Conservation (phyloP, 2,113 vertebrate species). For the Labeo catla region DNA sequence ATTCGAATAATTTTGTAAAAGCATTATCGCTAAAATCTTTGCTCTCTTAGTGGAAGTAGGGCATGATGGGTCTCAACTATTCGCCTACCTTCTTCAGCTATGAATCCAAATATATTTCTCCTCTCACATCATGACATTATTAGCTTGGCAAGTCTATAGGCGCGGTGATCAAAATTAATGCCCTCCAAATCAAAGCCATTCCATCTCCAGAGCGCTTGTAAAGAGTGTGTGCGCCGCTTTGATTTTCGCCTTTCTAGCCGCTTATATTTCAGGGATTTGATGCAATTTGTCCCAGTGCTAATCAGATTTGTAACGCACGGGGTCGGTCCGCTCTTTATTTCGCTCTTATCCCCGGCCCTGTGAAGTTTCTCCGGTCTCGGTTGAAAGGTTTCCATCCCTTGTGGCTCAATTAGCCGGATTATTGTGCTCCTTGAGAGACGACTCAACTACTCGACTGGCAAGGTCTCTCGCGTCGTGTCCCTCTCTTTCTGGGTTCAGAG, state of each 20-base stretch:
- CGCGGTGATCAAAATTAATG: constrained; percentile 46
- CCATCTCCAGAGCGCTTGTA: constrained; percentile 64
- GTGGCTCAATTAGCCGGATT: constrained; percentile 98
- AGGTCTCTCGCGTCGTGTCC: constrained; percentile 58
- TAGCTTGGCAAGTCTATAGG: constrained; percentile 35
- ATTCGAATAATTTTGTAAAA: not conserved
- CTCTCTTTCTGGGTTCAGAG: constrained; percentile 36
- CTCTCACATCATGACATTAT: constrained; percentile 24
- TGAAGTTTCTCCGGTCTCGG: constrained; percentile 75
- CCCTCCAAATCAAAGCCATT: constrained; percentile 59
- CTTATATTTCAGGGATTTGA: constrained; percentile 73
- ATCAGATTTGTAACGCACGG: constrained; percentile 75
- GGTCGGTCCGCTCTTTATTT: constrained; percentile 70
- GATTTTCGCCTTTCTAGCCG: constrained; percentile 66
- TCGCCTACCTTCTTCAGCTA: not conserved
- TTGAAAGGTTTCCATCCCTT: constrained; percentile 84
- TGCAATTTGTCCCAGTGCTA: constrained; percentile 79
- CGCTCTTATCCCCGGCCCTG: constrained; percentile 69
- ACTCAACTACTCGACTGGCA: constrained; percentile 80
- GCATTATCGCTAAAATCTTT: not conserved
- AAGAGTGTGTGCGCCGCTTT: constrained; percentile 63
- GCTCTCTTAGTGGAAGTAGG: constrained; percentile 13
- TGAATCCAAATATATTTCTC: not conserved
- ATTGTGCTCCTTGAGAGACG: constrained; percentile 88
- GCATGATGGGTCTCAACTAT: not conserved